Conservation (phyloP, 2,113 vertebrate species). For the Anas platyrhynchos region DNA sequence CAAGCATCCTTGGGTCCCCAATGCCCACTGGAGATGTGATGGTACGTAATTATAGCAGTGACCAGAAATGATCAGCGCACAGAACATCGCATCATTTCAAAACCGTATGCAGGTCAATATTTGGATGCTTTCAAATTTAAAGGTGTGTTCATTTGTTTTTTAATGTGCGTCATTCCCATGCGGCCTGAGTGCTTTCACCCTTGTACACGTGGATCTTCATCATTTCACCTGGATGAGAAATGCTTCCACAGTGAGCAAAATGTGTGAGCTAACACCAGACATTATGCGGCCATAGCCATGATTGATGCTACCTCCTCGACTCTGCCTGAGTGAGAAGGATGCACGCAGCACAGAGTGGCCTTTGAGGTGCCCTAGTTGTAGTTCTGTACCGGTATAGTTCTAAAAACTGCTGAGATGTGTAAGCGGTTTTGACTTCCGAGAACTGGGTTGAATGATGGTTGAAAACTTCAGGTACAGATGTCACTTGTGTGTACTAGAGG, state of each 20-base stretch:
- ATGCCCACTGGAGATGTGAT: neutral
- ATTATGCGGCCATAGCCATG: neutral
- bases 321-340: neutral
- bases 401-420: neutral
- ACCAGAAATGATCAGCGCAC: neutral
- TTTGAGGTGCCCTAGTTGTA: neutral
- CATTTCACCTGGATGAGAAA: neutral
- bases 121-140: neutral
- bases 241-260: neutral
- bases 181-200: neutral
- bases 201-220: neutral
- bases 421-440: slow-evolving; percentile 31
- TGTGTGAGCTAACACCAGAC: neutral
- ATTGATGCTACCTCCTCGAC: neutral
- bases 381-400: neutral
- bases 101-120: neutral
- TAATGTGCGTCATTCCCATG: neutral
- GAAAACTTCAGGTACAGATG: neutral
- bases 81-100: neutral
- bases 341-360: neutral
- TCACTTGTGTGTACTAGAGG: neutral
- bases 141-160: neutral
- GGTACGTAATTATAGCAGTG: neutral
- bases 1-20: neutral
- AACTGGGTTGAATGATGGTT: neutral